Evolutionary conservation across 2,888 invertebrate species (phyloP).

Genomic region (Drosophila tanythrix): DNA sequence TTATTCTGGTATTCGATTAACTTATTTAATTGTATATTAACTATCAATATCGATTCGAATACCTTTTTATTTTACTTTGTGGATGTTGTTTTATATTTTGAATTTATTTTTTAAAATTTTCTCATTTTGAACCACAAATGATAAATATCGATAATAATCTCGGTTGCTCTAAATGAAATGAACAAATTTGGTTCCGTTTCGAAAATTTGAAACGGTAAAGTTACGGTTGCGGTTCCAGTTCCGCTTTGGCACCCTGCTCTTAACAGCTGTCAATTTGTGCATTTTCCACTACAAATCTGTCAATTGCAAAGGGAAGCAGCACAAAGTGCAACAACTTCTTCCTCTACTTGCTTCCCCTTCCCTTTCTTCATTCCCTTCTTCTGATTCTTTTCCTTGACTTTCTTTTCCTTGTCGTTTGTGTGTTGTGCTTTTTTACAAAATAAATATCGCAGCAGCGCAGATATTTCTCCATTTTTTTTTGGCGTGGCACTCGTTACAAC

Average conservation of each 20-base stretch:
- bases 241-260: background rate
- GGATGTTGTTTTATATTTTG: background rate
- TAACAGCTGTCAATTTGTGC: conserved; percentile 20
- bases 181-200: background rate
- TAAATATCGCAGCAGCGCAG: conserved; percentile 65
- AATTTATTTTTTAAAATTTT: background rate
- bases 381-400: background rate
- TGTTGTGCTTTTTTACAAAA: conserved; percentile 49
- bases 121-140: background rate
- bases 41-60: background rate
- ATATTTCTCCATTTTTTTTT: conserved; percentile 1
- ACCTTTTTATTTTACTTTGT: no score
- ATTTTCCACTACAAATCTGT: conserved; percentile 11
- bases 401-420: background rate
- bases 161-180: background rate
- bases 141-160: background rate
- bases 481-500: conserved; percentile 48
- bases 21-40: background rate
- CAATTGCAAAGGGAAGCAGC: conserved; percentile 7
- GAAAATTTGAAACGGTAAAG: background rate
- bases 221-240: background rate
- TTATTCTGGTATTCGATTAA: background rate
- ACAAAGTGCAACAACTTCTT: background rate
- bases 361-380: background rate
- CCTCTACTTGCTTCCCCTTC: background rate